Evolutionary conservation across 2,888 invertebrate species (phyloP).

Genomic region (Agonopterix subpropinquella): DNA sequence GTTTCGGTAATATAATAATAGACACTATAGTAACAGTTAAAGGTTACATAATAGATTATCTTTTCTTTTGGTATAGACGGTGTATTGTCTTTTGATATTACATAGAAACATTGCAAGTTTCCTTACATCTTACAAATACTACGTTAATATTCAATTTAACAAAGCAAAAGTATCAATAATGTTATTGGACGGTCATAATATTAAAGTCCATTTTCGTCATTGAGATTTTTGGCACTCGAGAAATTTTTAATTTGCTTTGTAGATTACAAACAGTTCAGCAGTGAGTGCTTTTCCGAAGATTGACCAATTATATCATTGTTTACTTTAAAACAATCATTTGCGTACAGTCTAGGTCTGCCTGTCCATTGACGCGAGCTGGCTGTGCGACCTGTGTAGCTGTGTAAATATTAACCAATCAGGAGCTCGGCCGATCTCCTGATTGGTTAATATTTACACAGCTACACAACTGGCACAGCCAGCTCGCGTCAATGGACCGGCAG

Average conservation of each 20-base stretch:
- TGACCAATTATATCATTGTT: slow-evolving; percentile 8
- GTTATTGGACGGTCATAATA: slow-evolving; percentile 41
- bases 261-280: neutral
- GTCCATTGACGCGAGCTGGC: too few relatives aligned
- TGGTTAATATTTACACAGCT: too few relatives aligned
- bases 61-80: neutral
- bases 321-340: slow-evolving; percentile 1
- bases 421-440: too few relatives aligned
- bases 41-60: neutral
- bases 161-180: slow-evolving; percentile 42
- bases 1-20: too few relatives aligned
- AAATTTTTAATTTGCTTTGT: neutral
- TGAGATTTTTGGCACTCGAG: slow-evolving; percentile 2
- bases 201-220: slow-evolving; percentile 21
- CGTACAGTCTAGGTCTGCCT: slow-evolving; percentile 1
- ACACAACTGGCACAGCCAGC: too few relatives aligned
- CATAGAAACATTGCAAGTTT: neutral
- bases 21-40: too few relatives aligned
- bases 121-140: slow-evolving; percentile 2
- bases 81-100: slow-evolving; percentile 2
- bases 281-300: slow-evolving; percentile 1
- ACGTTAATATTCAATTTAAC: slow-evolving; percentile 18
- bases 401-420: too few relatives aligned
- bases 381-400: too few relatives aligned
- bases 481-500: too few relatives aligned